A percentile compares a stretch with the other conserved stretches of the same genome.
Evolutionary conservation across 2,113 vertebrate genomes (phyloP).

Genomic region (Zosterops lateralis): DNA sequence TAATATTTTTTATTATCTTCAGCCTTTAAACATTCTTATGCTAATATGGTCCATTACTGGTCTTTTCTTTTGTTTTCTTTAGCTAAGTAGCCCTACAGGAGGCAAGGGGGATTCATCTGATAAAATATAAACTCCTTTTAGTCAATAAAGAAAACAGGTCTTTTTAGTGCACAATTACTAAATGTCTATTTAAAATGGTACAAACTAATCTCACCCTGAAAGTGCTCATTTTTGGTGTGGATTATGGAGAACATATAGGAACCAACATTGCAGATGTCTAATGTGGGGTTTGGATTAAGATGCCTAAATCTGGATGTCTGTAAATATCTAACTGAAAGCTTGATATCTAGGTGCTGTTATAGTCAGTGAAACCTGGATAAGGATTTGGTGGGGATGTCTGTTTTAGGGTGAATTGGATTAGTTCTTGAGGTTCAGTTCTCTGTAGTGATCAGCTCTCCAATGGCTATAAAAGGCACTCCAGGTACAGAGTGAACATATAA

Average conservation of each 20-base stretch:
- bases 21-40: not conserved
- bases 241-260: not conserved
- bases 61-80: not conserved
- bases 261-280: not conserved
- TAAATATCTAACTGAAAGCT: not conserved
- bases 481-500: not conserved
- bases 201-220: not conserved
- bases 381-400: not conserved
- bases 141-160: not conserved
- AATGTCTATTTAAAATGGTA: not conserved
- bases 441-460: not conserved
- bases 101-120: not conserved
- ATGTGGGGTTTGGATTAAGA: not conserved
- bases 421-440: not conserved
- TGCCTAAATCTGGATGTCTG: not conserved
- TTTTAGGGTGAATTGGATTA: not conserved
- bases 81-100: not conserved
- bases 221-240: not conserved
- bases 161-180: not conserved
- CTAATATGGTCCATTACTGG: not conserved
- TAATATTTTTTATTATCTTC: not conserved
- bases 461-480: not conserved
- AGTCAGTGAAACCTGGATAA: not conserved
- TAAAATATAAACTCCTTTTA: not conserved
- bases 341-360: not conserved